Conservation (phyloP, 2,797 vertebrate genomes). For the Eulemur coronatus region DNA sequence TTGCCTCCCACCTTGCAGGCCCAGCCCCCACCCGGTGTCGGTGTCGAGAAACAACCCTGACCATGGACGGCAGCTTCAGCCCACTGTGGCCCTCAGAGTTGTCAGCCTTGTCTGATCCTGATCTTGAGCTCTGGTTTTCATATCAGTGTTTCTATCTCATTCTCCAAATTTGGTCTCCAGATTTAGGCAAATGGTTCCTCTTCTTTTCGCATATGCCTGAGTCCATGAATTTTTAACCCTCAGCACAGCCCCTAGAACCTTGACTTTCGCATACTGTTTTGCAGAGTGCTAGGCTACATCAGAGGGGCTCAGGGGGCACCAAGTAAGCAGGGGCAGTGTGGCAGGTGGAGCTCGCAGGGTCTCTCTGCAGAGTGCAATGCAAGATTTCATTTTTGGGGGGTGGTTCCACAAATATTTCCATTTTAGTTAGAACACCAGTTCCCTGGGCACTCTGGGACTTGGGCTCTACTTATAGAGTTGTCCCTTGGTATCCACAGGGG, state of each 20-base stretch:
- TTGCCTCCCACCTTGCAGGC: not conserved
- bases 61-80: not conserved
- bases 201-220: not conserved
- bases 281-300: not conserved
- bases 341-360: not conserved
- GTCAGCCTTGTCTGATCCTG: not conserved
- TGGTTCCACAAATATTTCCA: not conserved
- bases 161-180: not conserved
- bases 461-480: not conserved
- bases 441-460: not conserved
- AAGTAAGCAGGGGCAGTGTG: no score
- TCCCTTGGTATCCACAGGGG: not conserved
- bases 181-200: not conserved
- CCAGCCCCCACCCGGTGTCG: rapidly evolving
- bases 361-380: not conserved
- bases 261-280: not conserved
- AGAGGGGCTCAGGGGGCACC: not conserved
- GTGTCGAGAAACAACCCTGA: not conserved
- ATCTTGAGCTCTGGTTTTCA: not conserved
- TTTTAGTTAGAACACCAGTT: not conserved
- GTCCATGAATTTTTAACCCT: not conserved
- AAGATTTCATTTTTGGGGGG: not conserved
- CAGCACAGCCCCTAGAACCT: no score
- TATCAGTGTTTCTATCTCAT: not conserved
- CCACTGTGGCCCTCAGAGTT: rapidly evolving